A percentile compares a stretch with the other conserved stretches of the same genome.
phyloP scores from a whole-genome alignment of 2,888 invertebrate species.

The Hydroisotoma schaefferi region DNA sequence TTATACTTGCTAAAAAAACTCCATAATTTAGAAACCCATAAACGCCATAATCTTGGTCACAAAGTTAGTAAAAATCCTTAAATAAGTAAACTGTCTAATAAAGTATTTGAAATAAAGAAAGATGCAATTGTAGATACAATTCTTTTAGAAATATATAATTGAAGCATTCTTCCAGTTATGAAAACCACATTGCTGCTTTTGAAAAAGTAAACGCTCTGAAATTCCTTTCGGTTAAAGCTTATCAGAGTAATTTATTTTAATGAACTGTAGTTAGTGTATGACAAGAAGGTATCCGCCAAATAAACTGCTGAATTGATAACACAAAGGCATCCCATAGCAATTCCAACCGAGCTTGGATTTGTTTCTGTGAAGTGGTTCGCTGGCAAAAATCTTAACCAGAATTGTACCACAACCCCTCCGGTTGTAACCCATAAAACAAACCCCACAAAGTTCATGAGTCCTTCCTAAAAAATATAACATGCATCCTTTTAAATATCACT shows the following conservation, averaged over 20 bases:
- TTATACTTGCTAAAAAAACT: too few species aligned
- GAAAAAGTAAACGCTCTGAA: too few species aligned
- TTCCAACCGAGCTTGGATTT: constrained; percentile 71
- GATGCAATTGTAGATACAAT: too few species aligned
- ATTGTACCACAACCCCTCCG: constrained; percentile 80
- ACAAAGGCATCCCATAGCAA: constrained; percentile 76
- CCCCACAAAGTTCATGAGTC: constrained; percentile 83
- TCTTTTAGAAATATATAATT: too few species aligned
- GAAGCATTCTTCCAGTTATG: too few species aligned
- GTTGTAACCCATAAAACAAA: constrained; percentile 80
- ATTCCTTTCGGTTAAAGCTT: too few species aligned
- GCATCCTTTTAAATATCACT: neutral
- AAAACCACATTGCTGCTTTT: too few species aligned
- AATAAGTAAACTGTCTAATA: too few species aligned
- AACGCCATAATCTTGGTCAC: too few species aligned
- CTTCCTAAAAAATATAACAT: constrained; percentile 61
- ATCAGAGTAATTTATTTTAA: constrained; percentile 15
- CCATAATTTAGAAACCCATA: too few species aligned
- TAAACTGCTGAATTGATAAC: constrained; percentile 75
- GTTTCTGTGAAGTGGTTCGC: constrained; percentile 72
- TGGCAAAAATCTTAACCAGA: constrained; percentile 78
- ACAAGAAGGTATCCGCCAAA: constrained; percentile 72
- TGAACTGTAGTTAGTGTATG: constrained; percentile 63
- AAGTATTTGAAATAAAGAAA: too few species aligned
- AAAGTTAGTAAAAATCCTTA: too few species aligned